These are phyloP conservation scores for Dysmachus trigonus DNA, from an alignment of 2,888 invertebrate species.

Conservation along the genomic window DNA sequence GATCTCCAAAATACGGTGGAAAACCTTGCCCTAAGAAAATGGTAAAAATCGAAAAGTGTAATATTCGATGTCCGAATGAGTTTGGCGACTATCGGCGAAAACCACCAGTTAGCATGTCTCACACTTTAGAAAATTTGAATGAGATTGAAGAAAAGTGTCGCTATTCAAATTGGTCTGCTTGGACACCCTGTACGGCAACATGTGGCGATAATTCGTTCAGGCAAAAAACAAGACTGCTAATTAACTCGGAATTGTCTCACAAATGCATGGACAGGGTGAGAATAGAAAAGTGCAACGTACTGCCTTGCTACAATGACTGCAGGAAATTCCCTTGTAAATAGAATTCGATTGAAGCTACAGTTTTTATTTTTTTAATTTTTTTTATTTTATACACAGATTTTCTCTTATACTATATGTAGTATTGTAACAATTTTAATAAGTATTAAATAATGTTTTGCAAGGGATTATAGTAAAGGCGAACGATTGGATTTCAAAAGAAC, in stretches of 20 bases:
- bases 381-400: neutral
- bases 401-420: neutral
- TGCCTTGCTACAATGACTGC: conserved; percentile 56
- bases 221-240: conserved; percentile 66
- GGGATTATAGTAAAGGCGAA: neutral
- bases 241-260: conserved; percentile 59
- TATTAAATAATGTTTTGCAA: neutral
- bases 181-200: conserved; percentile 74
- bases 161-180: conserved; percentile 74
- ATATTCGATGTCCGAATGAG: conserved; percentile 60
- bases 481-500: neutral
- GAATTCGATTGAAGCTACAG: neutral
- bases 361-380: neutral
- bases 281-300: conserved; percentile 59
- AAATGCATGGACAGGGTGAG: conserved; percentile 62
- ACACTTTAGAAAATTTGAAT: neutral
- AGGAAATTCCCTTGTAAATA: neutral
- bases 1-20: conserved; percentile 66
- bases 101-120: neutral
- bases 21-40: conserved; percentile 67
- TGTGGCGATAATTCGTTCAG: conserved; percentile 70
- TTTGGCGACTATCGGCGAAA: conserved; percentile 47
- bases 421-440: neutral
- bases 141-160: conserved; percentile 65
- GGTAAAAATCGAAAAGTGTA: conserved; percentile 60